Base-by-base conservation (phyloP, 2,113 vertebrate genomes). In the Chaenogobius annularis region DNA sequence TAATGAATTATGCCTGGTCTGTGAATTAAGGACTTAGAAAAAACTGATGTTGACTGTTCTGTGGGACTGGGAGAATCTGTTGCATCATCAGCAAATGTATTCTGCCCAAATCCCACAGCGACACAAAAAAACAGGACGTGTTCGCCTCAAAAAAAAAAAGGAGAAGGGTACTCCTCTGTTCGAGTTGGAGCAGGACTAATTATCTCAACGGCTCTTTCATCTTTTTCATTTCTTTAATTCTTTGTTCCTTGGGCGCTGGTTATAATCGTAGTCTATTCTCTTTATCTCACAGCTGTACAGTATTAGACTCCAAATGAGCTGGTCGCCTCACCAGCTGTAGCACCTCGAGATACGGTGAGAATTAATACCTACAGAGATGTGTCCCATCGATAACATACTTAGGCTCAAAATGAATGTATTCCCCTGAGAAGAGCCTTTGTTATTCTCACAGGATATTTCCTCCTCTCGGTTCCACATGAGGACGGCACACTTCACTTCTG, bases 141-240 rank as follows among this genome's bases (percentile, higher is more conserved):
- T 75, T 81, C 46, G 80, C 78, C 70, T 72, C 69, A 82, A 84
- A 85, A 81, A 63, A 84, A 85, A 81, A 63, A 63, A 37, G 31
- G 31, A 62, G 9, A 69, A 5, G 14, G 19, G 77, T 70, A 81
- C 55, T 82, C 59, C 46, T 75, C 80, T 54, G 68, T 23, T 69
- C 71, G 64, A 85, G 80, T 80, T 46, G 40, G n/a, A 80, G 78
- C 75, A 78, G 70, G 87, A 87, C 87, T 79, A 91, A 90, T 90
- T 90, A 90, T 90, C 87, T 87, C 77, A 47, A 78, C 69, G 66
- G 73, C 80, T 26, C 81, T 88, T 89, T 91, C 88, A 90, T 91
- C 87, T 82, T 80, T 84, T 83, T 81, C 72, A 72, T 83, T 87
- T 83, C 74, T 80, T 75, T 78, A 83, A 83, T 83, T 86, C 79